Percentiles rank a stretch among this genome's conserved stretches.
These are phyloP conservation scores for Stenoptilia bipunctidactyla DNA, from an alignment of 2,888 invertebrate species.

Conservation along the genomic window DNA sequence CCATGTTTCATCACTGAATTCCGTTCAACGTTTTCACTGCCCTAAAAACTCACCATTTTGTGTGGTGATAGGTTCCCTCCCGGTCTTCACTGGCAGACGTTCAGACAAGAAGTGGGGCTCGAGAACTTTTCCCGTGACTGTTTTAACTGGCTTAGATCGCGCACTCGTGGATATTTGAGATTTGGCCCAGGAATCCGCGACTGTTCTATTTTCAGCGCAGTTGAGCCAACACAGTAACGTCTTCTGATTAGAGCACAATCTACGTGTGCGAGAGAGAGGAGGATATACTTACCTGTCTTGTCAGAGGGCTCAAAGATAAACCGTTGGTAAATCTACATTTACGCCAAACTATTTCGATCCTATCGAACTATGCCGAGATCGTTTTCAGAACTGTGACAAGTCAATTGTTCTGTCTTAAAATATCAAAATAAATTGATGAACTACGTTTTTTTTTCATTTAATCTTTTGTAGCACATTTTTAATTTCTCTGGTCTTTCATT, in stretches of 20 bases:
- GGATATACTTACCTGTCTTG: constrained; percentile 29
- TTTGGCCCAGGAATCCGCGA: constrained; percentile 72
- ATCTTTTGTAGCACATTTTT: too few relatives aligned
- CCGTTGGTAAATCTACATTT: constrained; percentile 63
- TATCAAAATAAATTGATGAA: too few relatives aligned
- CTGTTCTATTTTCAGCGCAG: constrained; percentile 65
- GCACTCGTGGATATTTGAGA: constrained; percentile 75
- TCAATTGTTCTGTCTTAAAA: neutral
- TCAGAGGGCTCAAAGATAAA: constrained; percentile 40
- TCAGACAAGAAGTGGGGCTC: constrained; percentile 84
- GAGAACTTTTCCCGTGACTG: constrained; percentile 75
- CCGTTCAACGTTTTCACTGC: constrained; percentile 57
- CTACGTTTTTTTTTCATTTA: too few relatives aligned
- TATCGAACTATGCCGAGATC: neutral
- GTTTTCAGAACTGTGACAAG: neutral
- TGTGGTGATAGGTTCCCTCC: constrained; percentile 74
- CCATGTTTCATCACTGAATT: constrained; percentile 54
- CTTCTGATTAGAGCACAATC: constrained; percentile 26
- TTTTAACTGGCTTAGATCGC: constrained; percentile 84
- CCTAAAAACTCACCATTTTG: constrained; percentile 76
- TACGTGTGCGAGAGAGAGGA: constrained; percentile 41
- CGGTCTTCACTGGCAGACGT: constrained; percentile 81
- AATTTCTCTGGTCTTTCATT: too few relatives aligned
- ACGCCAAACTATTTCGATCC: constrained; percentile 68
- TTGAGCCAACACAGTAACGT: constrained; percentile 41